Percentiles rank a stretch among this genome's conserved stretches.
Evolutionary conservation across 2,797 vertebrate genomes (phyloP).

Genomic region (Glossophaga mutica): DNA sequence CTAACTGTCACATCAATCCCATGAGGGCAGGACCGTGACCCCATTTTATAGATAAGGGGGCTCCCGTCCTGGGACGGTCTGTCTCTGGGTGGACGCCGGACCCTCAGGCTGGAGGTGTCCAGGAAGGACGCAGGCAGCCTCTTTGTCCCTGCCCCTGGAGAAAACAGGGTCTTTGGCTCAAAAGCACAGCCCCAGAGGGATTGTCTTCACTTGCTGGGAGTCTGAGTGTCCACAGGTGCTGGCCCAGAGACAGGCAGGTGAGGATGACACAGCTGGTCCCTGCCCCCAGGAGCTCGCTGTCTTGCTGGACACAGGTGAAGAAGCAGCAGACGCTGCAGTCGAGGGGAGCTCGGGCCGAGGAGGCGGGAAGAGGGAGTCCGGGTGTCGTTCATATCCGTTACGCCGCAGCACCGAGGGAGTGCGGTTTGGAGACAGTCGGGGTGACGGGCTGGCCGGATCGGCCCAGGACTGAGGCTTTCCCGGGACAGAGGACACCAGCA

Average conservation of each 20-base stretch:
- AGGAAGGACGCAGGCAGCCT: not conserved
- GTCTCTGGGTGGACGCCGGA: not conserved
- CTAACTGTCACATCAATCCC: not conserved
- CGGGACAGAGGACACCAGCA: not conserved
- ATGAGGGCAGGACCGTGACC: too few species aligned
- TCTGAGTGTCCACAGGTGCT: not conserved
- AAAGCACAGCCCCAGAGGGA: not conserved
- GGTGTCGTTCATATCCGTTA: rapidly evolving
- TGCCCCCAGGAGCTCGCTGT: not conserved
- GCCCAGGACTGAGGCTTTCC: not conserved
- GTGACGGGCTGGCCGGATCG: rapidly evolving
- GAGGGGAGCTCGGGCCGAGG: not conserved
- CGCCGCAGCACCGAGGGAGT: not conserved
- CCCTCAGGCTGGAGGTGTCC: not conserved
- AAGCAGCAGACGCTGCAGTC: too few species aligned
- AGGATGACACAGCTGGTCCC: not conserved
- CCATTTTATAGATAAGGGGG: not conserved
- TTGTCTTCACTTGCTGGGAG: not conserved
- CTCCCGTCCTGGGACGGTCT: not conserved
- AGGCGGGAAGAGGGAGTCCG: not conserved
- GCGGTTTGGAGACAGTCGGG: too few species aligned
- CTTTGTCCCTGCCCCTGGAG: not conserved
- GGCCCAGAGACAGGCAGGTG: not conserved
- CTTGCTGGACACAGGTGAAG: not conserved
- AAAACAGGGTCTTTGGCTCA: not conserved